phyloP scores from a whole-genome alignment of 2,888 invertebrate genomes.

The Xestoiulus laeticollis region DNA sequence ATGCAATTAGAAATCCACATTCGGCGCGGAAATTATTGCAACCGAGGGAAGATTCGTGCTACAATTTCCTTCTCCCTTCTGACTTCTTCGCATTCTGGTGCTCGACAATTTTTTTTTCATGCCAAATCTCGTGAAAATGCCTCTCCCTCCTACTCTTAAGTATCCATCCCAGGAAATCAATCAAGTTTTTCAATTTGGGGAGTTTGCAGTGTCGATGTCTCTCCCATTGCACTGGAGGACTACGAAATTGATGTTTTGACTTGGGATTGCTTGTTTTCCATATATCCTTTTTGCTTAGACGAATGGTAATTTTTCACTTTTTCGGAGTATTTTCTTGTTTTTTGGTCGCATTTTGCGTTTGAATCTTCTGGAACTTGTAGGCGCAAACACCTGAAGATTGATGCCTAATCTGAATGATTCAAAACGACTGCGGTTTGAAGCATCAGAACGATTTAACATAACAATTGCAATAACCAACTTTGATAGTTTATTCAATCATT shows the following conservation, averaged over 20 bases:
- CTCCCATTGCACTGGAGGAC: not conserved
- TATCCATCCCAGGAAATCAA: conserved; percentile 14
- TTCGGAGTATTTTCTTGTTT: not conserved
- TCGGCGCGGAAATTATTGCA: conserved; percentile 23
- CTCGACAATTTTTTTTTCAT: not conserved
- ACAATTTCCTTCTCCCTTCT: not conserved
- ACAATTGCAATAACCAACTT: no score
- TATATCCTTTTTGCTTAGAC: not conserved
- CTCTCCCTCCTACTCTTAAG: not conserved
- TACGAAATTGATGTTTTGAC: not conserved
- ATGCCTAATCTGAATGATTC: no score
- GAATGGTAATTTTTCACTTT: not conserved
- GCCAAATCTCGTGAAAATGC: conserved; percentile 39
- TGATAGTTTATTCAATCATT: no score
- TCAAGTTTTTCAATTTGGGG: conserved; percentile 8
- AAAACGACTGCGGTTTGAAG: no score
- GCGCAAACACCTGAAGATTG: no score
- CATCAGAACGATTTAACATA: no score
- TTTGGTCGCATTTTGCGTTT: no score
- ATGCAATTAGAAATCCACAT: conserved; percentile 43
- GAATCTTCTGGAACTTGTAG: no score
- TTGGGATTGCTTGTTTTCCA: not conserved
- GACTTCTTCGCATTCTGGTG: conserved; percentile 4
- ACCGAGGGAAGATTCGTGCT: not conserved
- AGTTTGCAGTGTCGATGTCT: not conserved